Base-by-base conservation (phyloP, 2,888 invertebrate genomes). In the Tipula lateralis region DNA sequence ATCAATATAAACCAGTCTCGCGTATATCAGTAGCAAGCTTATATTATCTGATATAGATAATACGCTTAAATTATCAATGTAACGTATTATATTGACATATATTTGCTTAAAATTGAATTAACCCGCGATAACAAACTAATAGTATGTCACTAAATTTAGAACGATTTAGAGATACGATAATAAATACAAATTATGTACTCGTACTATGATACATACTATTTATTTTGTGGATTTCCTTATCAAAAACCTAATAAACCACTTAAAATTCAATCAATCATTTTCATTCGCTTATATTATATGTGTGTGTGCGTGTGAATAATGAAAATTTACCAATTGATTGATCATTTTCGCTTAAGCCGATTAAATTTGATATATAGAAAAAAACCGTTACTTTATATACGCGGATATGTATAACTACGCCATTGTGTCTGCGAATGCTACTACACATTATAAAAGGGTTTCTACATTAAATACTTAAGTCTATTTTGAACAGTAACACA, bases 221-320 rank as follows among this genome's bases (percentile, higher is more conserved):
- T 66, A 9, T 39, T 66, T 66, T 44, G n/a, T 7, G 16, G 0
- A 44, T 66, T 24, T 66, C 66, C 24, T 66, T 66, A 66, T 66
- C 66, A 66, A 24, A 24, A 66, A 6, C 66, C 24, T 66, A 66
- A 66, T 66, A 24, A 66, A 66, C 66, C 66, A 66, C 66, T 66
- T 66, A 66, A 66, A 24, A 66, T 66, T 24, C 66, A 66, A 66
- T 66, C 66, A 66, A 66, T 66, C 66, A 66, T 66, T 66, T 66
- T 66, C 66, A 66, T 24, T 66, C 9, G 6, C 1, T 7, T 66
- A 16, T 5, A 34, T 34, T 34, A 7, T 34, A 34, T 13, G 6
- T n/a, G 44, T 66, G 66, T 24, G 9, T 66, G 66, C 9, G 24
- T 19, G 39, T 39, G 13, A 4, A 24, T 24, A 24, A 66, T 24